A percentile compares a stretch with the other conserved stretches of the same genome.
These are phyloP conservation scores for Conops quadrifasciatus DNA, from an alignment of 2,888 invertebrate species.

Conservation along the genomic window DNA sequence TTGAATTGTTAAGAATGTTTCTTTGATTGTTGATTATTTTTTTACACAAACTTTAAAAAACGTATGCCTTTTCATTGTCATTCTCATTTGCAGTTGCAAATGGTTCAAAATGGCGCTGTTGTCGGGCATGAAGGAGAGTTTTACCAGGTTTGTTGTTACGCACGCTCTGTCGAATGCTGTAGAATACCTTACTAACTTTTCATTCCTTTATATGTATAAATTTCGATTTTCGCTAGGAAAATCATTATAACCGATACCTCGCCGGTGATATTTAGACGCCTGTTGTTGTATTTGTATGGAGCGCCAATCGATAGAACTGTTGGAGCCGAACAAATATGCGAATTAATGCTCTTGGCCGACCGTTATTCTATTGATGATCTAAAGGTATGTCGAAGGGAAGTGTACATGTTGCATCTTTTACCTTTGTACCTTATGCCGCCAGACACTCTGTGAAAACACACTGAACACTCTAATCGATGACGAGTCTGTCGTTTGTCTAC, in stretches of 20 bases:
- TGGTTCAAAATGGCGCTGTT: conserved; percentile 75
- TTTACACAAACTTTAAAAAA: too few relatives aligned
- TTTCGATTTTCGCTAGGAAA: conserved; percentile 67
- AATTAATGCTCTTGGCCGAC: conserved; percentile 73
- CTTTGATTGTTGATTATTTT: neutral
- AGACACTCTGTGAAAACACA: conserved; percentile 72
- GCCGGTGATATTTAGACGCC: conserved; percentile 70
- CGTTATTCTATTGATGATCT: conserved; percentile 71
- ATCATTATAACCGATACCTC: conserved; percentile 74
- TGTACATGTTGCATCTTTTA: neutral
- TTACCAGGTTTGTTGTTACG: conserved; percentile 68
- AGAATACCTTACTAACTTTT: too few relatives aligned
- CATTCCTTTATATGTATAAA: too few relatives aligned
- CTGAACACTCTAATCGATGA: conserved; percentile 71
- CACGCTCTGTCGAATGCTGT: neutral
- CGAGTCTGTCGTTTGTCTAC: conserved; percentile 72
- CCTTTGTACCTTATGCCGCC: neutral
- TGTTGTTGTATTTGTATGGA: conserved; percentile 73
- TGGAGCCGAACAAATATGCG: conserved; percentile 70
- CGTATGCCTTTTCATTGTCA: neutral
- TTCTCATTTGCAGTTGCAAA: conserved; percentile 67
- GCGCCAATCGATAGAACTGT: conserved; percentile 68
- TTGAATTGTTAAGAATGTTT: too few relatives aligned
- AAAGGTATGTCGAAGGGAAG: conserved; percentile 58
- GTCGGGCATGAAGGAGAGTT: conserved; percentile 77